Evolutionary conservation across 2,888 invertebrate genomes (phyloP), one percentile per base, ranked within the genome.

Genomic region (Agrochola lychnidis): DNA sequence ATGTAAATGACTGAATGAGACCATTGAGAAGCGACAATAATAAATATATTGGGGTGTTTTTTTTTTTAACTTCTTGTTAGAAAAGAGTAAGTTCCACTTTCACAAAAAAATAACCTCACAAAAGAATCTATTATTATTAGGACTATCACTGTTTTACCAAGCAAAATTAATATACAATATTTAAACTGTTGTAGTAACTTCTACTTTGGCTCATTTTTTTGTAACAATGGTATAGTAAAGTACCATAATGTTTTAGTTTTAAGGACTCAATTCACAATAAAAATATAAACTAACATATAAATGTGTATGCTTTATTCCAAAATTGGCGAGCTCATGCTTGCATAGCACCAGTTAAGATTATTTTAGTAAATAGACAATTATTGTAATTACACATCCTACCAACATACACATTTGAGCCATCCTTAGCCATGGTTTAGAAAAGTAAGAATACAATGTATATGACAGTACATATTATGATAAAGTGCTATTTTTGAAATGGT

Each of bases 261-360:
- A 96, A 95, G 95, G 87, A 92, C 90, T 91, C 89, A 83, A 91
- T 93, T 94, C 91, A 89, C 91, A 96, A 95, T 96, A 95, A 96
- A 96, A 92, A 90, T 91, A 90, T 94, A 85, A 92, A 93, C 91
- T 86, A 91, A 92, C 79, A 89, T 79, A 89, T 79, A 86, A 59
- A 86, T 91, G 92, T 94, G 94, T 94, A 92, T 91, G 88, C 90
- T 94, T 94, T 93, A 93, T 94, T 94, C 92, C 71, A 86, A 80
- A 72, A 79, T 69, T 56, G 45, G 70, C 10, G 30, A 82, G 77
- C 70, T 64, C 74, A 69, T 69, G 45, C 56, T 83, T 73, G 70
- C 75, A 53, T 53, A 62, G 68, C 45, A 85, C 73, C 53, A 74
- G 40, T 19, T 45, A 56, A 64, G 42, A 64, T 59, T 51, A 62